A percentile compares a stretch with the other conserved stretches of the same genome.
These are phyloP conservation scores for Tetramorium alpestre DNA, from an alignment of 1,140 invertebrate genomes.

Conservation along the genomic window DNA sequence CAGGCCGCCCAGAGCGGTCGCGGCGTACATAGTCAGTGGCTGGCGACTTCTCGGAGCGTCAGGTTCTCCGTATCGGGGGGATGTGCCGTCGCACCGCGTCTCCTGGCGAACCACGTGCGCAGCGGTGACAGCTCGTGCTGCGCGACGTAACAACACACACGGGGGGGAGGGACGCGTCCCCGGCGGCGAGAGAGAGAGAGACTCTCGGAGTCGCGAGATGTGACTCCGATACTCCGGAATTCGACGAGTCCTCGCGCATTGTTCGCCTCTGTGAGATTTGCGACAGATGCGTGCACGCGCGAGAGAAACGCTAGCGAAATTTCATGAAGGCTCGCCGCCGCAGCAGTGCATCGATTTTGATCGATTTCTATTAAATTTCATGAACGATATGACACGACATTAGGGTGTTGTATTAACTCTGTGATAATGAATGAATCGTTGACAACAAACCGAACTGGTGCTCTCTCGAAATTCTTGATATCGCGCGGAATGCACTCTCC, in stretches of 20 bases:
- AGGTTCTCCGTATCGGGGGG: slow-evolving; percentile 74
- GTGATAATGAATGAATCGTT: neutral
- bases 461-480: neutral
- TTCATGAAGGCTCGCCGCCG: neutral
- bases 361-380: neutral
- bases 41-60: slow-evolving; percentile 82
- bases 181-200: slow-evolving; percentile 30
- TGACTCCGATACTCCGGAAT: slow-evolving; percentile 72
- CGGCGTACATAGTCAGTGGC: slow-evolving; percentile 78
- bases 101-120: slow-evolving; percentile 79
- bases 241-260: neutral
- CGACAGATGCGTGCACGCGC: neutral
- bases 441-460: neutral
- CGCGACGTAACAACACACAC: neutral
- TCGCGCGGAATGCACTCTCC: neutral
- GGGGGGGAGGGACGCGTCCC: neutral
- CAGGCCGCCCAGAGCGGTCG: slow-evolving; percentile 19
- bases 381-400: neutral
- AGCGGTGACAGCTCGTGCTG: slow-evolving; percentile 76
- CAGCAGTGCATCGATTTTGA: neutral
- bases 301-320: neutral
- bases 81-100: slow-evolving; percentile 65
- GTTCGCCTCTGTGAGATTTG: neutral
- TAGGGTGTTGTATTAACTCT: neutral
- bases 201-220: slow-evolving; percentile 76